Conservation (phyloP, 1,140 invertebrate species). For the Drosophila pseudoobscura region DNA sequence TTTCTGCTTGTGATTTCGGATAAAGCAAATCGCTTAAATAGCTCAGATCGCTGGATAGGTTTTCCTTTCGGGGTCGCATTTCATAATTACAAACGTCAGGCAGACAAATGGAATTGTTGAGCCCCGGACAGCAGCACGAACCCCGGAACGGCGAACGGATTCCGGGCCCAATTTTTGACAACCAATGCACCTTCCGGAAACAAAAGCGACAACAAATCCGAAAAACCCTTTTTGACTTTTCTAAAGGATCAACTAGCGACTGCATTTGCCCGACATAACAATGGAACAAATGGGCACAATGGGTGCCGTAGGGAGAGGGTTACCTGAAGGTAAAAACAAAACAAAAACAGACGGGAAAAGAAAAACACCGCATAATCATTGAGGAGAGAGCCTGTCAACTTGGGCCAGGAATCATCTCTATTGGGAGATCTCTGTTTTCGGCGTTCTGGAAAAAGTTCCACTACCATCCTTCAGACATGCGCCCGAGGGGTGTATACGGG, state of each 20-base stretch:
- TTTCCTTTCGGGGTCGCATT: conserved; percentile 25
- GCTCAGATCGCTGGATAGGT: conserved; percentile 29
- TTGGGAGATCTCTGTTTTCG: no score
- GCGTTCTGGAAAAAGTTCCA: background rate
- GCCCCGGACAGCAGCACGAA: conserved; percentile 4
- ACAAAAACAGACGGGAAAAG: background rate
- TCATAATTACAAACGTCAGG: conserved; percentile 58
- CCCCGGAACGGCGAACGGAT: background rate
- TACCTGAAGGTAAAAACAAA: conserved; percentile 15
- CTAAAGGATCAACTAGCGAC: conserved; percentile 19
- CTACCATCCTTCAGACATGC: conserved; percentile 1
- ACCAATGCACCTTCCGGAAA: conserved; percentile 21
- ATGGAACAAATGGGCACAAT: conserved; percentile 34
- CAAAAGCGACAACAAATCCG: background rate
- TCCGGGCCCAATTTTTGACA: conserved; percentile 6
- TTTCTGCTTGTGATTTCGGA: conserved; percentile 55
- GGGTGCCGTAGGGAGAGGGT: background rate
- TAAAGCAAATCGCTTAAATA: conserved; percentile 76
- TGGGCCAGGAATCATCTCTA: no score
- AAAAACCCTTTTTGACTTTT: conserved; percentile 63
- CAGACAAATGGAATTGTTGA: conserved; percentile 48
- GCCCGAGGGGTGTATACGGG: conserved; percentile 5
- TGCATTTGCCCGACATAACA: conserved; percentile 12
- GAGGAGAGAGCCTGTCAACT: background rate
- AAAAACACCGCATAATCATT: conserved; percentile 28